Conservation (phyloP, 2,113 vertebrate genomes). For the Caretta caretta region DNA sequence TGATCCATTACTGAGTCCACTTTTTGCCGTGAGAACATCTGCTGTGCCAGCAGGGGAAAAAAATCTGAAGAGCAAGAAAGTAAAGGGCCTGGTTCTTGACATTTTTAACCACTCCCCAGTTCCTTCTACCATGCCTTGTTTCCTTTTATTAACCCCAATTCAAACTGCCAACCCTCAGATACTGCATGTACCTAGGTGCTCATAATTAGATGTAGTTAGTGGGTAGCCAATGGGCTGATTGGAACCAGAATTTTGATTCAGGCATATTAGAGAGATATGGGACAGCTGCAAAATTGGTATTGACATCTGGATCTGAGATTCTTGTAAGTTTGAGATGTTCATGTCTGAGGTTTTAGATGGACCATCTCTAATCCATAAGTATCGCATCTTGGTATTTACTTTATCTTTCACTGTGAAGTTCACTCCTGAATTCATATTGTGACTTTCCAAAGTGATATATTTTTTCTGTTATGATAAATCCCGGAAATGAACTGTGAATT, state of each 20-base stretch:
- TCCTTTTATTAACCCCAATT: neutral
- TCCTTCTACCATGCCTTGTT: neutral
- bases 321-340: fast-evolving
- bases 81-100: fast-evolving
- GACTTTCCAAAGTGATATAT: neutral
- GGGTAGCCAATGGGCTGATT: neutral
- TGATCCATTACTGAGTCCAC: neutral
- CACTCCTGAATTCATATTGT: neutral
- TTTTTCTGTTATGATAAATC: neutral
- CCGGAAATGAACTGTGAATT: neutral
- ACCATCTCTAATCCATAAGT: neutral
- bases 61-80: neutral
- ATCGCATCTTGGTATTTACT: neutral
- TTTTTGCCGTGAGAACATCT: neutral
- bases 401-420: neutral
- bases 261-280: neutral
- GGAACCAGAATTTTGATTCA: neutral
- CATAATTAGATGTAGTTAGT: neutral
- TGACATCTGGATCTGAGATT: neutral
- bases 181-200: neutral
- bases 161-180: neutral
- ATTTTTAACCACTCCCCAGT: neutral
- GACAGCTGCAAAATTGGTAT: neutral
- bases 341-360: neutral
- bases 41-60: neutral